Base-by-base conservation (phyloP, 2,888 invertebrate genomes). In the Gastrophysa polygoni region DNA sequence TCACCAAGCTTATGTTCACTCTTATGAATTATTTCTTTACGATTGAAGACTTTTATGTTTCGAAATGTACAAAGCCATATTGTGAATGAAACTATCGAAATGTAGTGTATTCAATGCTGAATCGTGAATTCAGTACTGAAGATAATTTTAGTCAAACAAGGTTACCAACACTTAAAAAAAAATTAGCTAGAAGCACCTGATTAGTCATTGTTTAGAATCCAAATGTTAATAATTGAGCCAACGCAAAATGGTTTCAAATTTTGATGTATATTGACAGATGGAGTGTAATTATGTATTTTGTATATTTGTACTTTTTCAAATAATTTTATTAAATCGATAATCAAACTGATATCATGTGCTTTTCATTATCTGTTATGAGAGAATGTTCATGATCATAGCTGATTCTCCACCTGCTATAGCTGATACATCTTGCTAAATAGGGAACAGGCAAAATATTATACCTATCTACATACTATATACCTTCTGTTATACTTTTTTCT, bases 271-370 rank as follows among this genome's bases (percentile, higher is more conserved):
- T 60, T 61, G 47, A 14, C 44, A 55, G 55, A 63, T 73, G 69
- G 71, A 71, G 58, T 67, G 68, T 66, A 69, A 67, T 70, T 74
- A 71, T 74, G 71, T 75, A 75, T 73, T 73, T 68, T 75, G 75
- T 75, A 74, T 72, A 74, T 73, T 75, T 74, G 71, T 73, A 73
- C 68, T 71, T 73, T 73, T 70, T 73, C 68, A 74, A 68, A 69
- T 74, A 72, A 71, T 70, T 71, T 59, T 71, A 74, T 63, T 74
- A 73, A 73, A 71, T 61, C 50, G 54, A 54, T 24, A 54, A 43
- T 38, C 1, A 14, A 54, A 21, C n/a, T 44, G 16, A 43, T 38
- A n/a, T n/a, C n/a, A n/a, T n/a, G n/a, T n/a, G n/a, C n/a, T n/a
- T n/a, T n/a, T n/a, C n/a, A n/a, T n/a, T n/a, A n/a, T n/a, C n/a